Evolutionary conservation across 2,797 vertebrate genomes (phyloP).

Genomic region (Macropus fuliginosus): DNA sequence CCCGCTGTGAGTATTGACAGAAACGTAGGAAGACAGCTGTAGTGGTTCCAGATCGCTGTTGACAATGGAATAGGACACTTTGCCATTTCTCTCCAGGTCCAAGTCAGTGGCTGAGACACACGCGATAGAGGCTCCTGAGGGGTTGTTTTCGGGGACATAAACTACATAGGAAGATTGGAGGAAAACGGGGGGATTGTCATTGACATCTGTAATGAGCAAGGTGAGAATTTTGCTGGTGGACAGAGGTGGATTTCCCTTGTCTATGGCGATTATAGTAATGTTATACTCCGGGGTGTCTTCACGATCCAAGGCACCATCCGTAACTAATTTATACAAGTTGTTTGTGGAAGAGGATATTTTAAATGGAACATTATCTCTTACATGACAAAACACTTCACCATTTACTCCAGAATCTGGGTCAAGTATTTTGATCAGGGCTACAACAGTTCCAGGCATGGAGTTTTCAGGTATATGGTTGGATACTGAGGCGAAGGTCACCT

Average conservation of each 20-base stretch:
- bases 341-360: conserved; percentile 73
- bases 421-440: conserved; percentile 72
- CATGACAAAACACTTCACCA: conserved; percentile 66
- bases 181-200: conserved; percentile 70
- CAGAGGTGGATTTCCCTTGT: conserved; percentile 62
- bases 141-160: conserved; percentile 70
- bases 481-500: conserved; percentile 85
- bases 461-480: conserved; percentile 82
- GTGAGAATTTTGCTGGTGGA: conserved; percentile 60
- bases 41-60: conserved; percentile 53
- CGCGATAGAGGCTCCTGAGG: conserved; percentile 24
- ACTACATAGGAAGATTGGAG: conserved; percentile 51
- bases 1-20: conserved; percentile 78
- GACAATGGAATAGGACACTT: conserved; percentile 74
- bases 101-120: conserved; percentile 53
- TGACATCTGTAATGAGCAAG: conserved; percentile 69
- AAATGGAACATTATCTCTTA: conserved; percentile 66
- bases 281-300: conserved; percentile 70
- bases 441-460: conserved; percentile 61
- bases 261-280: conserved; percentile 70
- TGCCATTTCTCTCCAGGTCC: conserved; percentile 60
- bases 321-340: conserved; percentile 70
- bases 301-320: conserved; percentile 61
- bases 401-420: conserved; percentile 74
- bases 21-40: conserved; percentile 71